Base-by-base conservation (phyloP, 2,888 invertebrate species). In the Isotomurus palustris region DNA sequence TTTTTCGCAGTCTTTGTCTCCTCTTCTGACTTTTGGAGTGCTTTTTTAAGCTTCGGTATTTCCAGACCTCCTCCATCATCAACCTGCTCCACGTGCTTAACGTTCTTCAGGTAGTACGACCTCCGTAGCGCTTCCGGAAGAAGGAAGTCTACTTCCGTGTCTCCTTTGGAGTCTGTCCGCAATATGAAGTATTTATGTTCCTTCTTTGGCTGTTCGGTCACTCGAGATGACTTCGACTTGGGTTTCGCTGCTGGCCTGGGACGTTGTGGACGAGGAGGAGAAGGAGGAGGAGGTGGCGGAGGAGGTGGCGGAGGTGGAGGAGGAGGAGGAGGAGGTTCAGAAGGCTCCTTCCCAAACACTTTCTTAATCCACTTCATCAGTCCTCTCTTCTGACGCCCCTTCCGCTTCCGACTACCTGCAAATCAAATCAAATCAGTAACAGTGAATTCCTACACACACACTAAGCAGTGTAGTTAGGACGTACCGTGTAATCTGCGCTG, bases 321-420 rank as follows among this genome's bases (percentile, higher is more conserved):
- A 21, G n/a, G 56, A n/a, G 3, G 29, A 4, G n/a, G 32, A 22
- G 10, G 55, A 22, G 2, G 29, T 52, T 32, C 43, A 14, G 25
- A 38, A 8, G 40, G 29, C 21, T 17, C 36, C 3, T 22, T 25
- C 25, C 48, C 36, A 38, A 62, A 56, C 14, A 55, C 6, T 48
- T 53, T 56, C 24, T 58, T 58, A 1, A 62, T 3, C 62, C 62
- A 62, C 4, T 27, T 58, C 27, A 55, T 56, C 19, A 62, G 17
- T 2, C 61, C 61, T n/a, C 61, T 32, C 38, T 50, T 56, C 1
- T 29, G 36, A 17, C 60, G 22, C 14, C 45, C 41, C 14, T 29
- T n/a, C 14, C 2, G 14, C 1, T 35, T 24, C 6, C 6, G 6
- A 8, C 19, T 6, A 19, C 24, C 36, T 8, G 27, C 19, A n/a